Conservation (phyloP, 2,888 invertebrate genomes). For the Lepidonotus clava region DNA sequence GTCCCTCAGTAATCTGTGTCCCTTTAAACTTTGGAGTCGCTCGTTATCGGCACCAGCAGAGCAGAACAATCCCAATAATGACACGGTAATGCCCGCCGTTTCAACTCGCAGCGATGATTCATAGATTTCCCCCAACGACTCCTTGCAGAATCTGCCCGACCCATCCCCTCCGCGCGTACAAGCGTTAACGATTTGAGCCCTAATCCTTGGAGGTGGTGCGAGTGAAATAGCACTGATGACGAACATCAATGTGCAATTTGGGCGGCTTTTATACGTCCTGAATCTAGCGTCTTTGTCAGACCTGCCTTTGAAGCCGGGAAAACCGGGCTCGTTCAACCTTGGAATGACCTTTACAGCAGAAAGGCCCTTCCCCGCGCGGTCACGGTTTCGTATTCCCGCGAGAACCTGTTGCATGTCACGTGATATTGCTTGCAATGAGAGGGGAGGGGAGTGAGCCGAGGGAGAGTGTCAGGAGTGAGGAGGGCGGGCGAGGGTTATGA, state of each 20-base stretch:
- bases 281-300: neutral
- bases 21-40: neutral
- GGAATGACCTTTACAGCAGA: neutral
- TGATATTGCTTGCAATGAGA: neutral
- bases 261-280: neutral
- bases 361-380: neutral
- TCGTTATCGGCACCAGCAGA: neutral
- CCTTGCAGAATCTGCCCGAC: neutral
- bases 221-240: neutral
- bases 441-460: neutral
- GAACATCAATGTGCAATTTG: slow-evolving; percentile 6
- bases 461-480: neutral
- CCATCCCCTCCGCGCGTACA: neutral
- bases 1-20: neutral
- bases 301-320: neutral
- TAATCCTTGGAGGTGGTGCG: neutral
- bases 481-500: neutral
- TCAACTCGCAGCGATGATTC: neutral
- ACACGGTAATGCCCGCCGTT: neutral
- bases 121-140: neutral
- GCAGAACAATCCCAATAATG: slow-evolving; percentile 1
- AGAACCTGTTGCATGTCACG: slow-evolving; percentile 1
- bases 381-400: neutral
- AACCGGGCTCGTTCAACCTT: neutral
- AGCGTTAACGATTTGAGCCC: neutral